Percentiles rank a stretch among this genome's conserved stretches.
Conservation (phyloP, 2,888 invertebrate species). For the Druceiella hillmani region DNA sequence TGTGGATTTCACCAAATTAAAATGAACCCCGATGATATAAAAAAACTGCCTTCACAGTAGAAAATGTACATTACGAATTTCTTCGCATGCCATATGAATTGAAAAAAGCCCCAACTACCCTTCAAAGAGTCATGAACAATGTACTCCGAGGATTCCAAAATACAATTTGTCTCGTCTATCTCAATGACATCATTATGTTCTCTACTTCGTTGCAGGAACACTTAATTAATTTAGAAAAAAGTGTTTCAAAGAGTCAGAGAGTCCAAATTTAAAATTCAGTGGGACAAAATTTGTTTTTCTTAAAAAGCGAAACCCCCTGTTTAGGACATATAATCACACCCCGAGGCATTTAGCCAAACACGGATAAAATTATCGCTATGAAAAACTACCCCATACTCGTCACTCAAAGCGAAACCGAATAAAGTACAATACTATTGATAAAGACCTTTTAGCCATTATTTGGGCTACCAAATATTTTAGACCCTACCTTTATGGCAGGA, state of each 20-base stretch:
- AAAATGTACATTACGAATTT: constrained; percentile 30
- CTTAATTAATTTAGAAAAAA: constrained; percentile 21
- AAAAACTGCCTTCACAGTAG: constrained; percentile 32
- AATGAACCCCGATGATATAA: constrained; percentile 25
- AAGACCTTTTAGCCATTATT: no score
- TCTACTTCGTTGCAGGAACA: constrained; percentile 24
- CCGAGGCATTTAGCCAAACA: constrained; percentile 25
- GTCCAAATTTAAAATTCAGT: no score
- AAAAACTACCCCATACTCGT: constrained; percentile 24
- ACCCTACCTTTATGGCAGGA: no score
- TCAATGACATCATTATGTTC: constrained; percentile 29
- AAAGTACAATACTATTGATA: no score
- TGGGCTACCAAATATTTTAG: no score
- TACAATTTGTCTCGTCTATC: constrained; percentile 25
- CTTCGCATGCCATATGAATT: constrained; percentile 31
- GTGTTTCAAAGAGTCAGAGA: no score
- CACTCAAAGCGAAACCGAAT: no score
- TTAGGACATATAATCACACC: constrained; percentile 28
- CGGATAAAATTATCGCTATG: constrained; percentile 24
- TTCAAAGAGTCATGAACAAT: constrained; percentile 30
- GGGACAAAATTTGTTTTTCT: no score
- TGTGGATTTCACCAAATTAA: constrained; percentile 33
- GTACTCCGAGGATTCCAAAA: constrained; percentile 24
- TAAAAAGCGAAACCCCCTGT: constrained; percentile 26
- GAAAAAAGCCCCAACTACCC: constrained; percentile 32